phyloP scores from a whole-genome alignment of 2,888 invertebrate species.

The Lasioglossum leucozonium region DNA sequence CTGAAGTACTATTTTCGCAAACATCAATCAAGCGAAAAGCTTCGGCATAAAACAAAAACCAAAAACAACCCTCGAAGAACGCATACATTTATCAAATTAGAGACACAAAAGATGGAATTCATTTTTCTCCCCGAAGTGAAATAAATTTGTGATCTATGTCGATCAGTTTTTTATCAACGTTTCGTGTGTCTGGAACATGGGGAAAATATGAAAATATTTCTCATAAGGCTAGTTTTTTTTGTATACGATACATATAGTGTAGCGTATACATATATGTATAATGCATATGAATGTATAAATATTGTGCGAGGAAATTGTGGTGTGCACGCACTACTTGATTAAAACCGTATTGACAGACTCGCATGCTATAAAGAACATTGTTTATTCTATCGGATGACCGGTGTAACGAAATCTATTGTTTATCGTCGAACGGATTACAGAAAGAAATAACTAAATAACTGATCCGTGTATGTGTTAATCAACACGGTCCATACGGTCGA shows the following conservation, averaged over 20 bases:
- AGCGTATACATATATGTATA: too few species aligned
- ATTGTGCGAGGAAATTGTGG: neutral
- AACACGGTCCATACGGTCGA: neutral
- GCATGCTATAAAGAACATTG: neutral
- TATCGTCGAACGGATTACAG: neutral
- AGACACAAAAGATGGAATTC: neutral
- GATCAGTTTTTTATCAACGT: neutral
- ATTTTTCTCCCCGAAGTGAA: neutral
- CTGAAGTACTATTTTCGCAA: neutral
- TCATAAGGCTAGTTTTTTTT: neutral
- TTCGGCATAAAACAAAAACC: neutral
- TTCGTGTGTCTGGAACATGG: neutral
- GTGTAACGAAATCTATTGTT: slow-evolving; percentile 1
- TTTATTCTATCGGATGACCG: neutral
- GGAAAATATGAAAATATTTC: slow-evolving; percentile 4
- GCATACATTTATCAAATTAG: neutral
- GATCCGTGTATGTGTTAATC: neutral
- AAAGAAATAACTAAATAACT: neutral
- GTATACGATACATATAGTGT: too few species aligned
- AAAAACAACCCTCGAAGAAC: neutral
- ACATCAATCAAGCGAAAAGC: neutral
- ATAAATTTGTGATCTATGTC: slow-evolving; percentile 3
- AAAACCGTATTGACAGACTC: slow-evolving; percentile 2
- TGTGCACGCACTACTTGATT: neutral
- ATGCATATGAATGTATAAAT: too few species aligned